These are phyloP conservation scores for Alexandromys fortis DNA, from an alignment of 2,113 vertebrate genomes.

Conservation along the genomic window DNA sequence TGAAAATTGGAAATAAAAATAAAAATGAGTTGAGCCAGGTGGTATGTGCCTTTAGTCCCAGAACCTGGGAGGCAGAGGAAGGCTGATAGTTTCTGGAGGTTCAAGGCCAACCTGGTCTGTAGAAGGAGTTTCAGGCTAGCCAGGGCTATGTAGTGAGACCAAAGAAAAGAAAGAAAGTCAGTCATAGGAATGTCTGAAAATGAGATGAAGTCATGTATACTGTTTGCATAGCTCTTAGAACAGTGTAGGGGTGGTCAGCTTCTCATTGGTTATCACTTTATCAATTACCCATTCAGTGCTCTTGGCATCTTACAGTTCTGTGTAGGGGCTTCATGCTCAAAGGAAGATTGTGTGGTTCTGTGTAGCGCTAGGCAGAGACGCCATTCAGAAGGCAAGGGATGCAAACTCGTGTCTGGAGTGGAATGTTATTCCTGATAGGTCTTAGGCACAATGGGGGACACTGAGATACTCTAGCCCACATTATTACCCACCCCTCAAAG, in stretches of 20 bases:
- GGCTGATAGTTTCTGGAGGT: background rate
- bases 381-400: background rate
- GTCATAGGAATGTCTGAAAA: background rate
- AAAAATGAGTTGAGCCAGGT: background rate
- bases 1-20: background rate
- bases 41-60: background rate
- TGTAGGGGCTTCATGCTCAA: background rate
- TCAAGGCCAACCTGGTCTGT: background rate
- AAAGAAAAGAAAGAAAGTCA: background rate
- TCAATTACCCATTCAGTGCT: background rate
- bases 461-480: rapidly evolving
- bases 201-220: background rate
- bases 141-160: background rate
- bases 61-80: background rate
- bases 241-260: background rate
- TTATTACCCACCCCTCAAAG: background rate
- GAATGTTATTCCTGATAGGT: background rate
- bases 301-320: background rate
- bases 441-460: rapidly evolving
- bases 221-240: background rate
- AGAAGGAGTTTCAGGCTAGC: background rate
- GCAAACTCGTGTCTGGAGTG: background rate
- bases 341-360: background rate
- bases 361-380: background rate
- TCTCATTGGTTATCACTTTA: background rate